phyloP scores from a whole-genome alignment of 2,113 vertebrate genomes.

The Bubo blakistoni region DNA sequence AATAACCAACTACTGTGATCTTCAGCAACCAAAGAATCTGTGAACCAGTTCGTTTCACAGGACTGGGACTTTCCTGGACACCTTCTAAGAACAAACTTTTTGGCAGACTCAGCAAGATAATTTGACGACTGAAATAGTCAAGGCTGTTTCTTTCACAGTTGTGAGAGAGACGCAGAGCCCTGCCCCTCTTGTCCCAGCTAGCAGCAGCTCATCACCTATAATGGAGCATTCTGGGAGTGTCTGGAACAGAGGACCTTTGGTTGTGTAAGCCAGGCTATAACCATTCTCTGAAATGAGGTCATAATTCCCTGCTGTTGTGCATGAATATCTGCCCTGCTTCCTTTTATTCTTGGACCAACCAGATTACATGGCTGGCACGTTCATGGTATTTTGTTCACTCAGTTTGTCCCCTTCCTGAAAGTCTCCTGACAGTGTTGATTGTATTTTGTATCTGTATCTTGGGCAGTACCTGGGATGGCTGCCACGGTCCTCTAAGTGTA shows the following conservation, averaged over 20 bases:
- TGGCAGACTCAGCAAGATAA: neutral
- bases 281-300: neutral
- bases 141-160: neutral
- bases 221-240: neutral
- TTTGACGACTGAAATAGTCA: neutral
- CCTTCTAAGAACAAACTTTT: neutral
- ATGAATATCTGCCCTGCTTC: neutral
- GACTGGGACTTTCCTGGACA: neutral
- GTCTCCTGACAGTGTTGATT: neutral
- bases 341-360: neutral
- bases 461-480: neutral
- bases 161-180: neutral
- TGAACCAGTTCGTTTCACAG: neutral
- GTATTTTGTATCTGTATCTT: neutral
- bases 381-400: neutral
- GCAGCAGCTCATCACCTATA: neutral
- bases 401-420: neutral
- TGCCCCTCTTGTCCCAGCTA: neutral
- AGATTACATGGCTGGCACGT: slow-evolving; percentile 1
- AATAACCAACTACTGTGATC: neutral
- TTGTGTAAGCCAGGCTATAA: neutral
- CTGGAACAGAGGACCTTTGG: neutral
- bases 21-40: neutral
- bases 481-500: accelerated
- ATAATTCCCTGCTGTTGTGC: neutral